Percentiles rank a stretch among this genome's conserved stretches.
Conservation (phyloP, 1,140 invertebrate species). For the Zaprionus davidi region DNA sequence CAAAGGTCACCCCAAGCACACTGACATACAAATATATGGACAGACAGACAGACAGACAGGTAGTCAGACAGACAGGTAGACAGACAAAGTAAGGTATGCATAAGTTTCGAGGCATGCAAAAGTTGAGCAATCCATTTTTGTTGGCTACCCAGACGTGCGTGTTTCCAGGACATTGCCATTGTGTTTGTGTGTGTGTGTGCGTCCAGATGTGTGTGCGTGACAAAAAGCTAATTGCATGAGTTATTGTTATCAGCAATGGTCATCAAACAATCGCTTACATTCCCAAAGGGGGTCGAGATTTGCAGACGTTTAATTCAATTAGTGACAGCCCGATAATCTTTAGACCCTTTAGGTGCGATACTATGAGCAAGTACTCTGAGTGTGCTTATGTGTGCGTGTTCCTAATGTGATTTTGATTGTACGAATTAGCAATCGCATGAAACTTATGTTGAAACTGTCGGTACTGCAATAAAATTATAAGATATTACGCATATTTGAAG, state of each 20-base stretch:
- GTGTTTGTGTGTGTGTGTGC: background rate
- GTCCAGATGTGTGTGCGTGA: background rate
- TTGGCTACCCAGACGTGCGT: conserved; percentile 46
- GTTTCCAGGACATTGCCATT: conserved; percentile 50
- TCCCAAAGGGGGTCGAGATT: conserved; percentile 47
- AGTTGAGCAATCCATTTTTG: conserved; percentile 50
- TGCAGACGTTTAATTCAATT: conserved; percentile 62
- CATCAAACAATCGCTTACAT: conserved; percentile 38
- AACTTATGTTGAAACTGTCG: background rate
- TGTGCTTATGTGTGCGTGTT: background rate
- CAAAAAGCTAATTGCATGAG: conserved; percentile 63
- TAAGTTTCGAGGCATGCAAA: conserved; percentile 60
- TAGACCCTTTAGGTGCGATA: conserved; percentile 41
- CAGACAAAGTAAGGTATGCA: conserved; percentile 51
- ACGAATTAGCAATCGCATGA: background rate
- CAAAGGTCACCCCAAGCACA: conserved; percentile 49
- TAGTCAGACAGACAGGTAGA: conserved; percentile 34
- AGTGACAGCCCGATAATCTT: conserved; percentile 54
- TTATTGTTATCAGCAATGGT: conserved; percentile 45
- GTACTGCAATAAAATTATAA: background rate
- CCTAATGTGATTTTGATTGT: conserved; percentile 14
- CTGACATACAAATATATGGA: background rate
- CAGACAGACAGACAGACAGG: conserved; percentile 23
- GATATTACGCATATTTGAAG: background rate
- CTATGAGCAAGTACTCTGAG: conserved; percentile 7